phyloP scores from a whole-genome alignment of 2,113 vertebrate genomes.

The Arvicanthis niloticus region DNA sequence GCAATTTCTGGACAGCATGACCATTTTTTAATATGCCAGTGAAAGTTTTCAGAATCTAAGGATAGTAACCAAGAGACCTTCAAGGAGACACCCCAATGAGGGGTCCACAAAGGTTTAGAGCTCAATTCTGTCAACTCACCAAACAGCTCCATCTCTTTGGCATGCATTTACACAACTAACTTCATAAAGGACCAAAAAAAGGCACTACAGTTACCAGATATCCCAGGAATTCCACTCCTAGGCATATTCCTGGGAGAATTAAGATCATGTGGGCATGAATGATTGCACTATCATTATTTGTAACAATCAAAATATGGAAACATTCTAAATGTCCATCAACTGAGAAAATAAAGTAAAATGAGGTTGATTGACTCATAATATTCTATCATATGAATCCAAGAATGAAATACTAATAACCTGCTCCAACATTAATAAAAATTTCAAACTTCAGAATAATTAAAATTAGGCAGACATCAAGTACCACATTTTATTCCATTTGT shows the following conservation, averaged over 20 bases:
- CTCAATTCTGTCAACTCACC: neutral
- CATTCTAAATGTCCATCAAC: neutral
- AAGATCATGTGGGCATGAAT: neutral
- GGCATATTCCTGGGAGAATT: neutral
- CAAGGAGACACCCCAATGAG: neutral
- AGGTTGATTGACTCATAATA: neutral
- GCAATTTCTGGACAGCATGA: neutral
- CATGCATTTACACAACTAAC: neutral
- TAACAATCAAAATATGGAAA: neutral
- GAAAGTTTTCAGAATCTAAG: conserved; percentile 4
- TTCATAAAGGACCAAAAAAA: neutral
- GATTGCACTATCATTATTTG: neutral
- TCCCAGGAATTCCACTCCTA: neutral
- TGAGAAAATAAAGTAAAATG: neutral
- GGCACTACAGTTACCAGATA: neutral
- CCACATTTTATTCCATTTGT: neutral
- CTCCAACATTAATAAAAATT: neutral
- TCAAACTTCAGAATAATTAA: neutral
- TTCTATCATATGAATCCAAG: neutral
- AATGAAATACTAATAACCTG: neutral
- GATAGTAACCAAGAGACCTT: neutral
- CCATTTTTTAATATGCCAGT: neutral
- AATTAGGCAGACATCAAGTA: neutral
- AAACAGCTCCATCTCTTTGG: neutral
- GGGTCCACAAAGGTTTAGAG: neutral